Base-by-base conservation (phyloP, 2,113 vertebrate genomes). In the Phyllopteryx taeniolatus region DNA sequence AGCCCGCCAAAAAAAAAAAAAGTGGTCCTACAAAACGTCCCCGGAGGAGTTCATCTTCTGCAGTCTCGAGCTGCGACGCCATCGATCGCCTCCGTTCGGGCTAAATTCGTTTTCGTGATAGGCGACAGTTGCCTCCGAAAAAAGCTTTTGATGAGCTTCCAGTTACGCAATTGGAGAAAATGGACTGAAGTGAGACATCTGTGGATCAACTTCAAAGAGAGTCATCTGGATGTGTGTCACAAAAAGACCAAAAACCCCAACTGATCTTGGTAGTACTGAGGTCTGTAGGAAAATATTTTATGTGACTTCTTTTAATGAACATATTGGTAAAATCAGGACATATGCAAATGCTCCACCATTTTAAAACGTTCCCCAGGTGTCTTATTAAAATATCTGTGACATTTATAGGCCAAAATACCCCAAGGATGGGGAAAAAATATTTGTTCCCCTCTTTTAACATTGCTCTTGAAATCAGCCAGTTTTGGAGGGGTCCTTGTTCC, bases 211-310 rank as follows among this genome's bases (percentile, higher is more conserved):
- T 27, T 31, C 12, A 56, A 56, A 56, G 84, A 85, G 87, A 89
- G 86, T 89, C 85, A 86, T 83, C 86, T 86, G 90, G 87, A 90
- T 89, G 83, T 89, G 83, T 22, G 53, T 22, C 20, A n/a, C 20
- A 2, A 20, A 20, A 53, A 19, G 17, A 27, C 27, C 2, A 8
- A 57, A 57, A 57, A 31, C 10, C 56, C 9, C 10, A 11, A 4
- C 5, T 0, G 4, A 5, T 49, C 2, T 39, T 39, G 35, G 2
- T 49, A 15, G 47, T 14, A 51, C 15, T 19, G 49, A 51, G 49
- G 14, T 15, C 49, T 17, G 49, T 19, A 17, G 17, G 49, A 19
- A 15, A 51, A 39, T 39, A 39, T 39, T 39, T 27, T 27, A 27
- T 27, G 27, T 27, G 27, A 27, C 27, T 27, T 27, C 27, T 27